Base-by-base conservation (phyloP, 1,140 invertebrate species). In the Bombus picipes region DNA sequence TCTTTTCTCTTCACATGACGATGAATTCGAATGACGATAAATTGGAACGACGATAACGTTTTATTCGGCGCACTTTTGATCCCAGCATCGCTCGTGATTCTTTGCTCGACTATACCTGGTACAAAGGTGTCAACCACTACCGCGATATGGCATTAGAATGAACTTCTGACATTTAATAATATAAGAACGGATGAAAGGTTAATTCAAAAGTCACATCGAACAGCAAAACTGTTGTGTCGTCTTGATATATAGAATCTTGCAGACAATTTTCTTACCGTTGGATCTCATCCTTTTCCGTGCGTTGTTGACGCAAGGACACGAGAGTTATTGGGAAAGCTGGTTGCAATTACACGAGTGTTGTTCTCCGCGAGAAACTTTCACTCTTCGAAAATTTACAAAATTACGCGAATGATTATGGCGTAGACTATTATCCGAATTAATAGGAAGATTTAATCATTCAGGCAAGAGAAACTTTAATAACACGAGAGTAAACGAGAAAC, bases 161-260 rank as follows among this genome's bases (percentile, higher is more conserved):
- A 57, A 74, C 87, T 37, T 32, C 18, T 85, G 87, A 85, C 88
- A 88, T 89, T 89, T 89, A 73, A 39, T 76, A 62, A 62, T 62
- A 28, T n/a, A 59, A 15, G 18, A 53, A 15, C 8, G 66, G 18
- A 18, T 41, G 39, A 88, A 88, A 88, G 77, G 81, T 80, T 72
- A 83, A 22, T 39, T 5, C 39, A 12, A 34, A 34, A 78, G 43
- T 34, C 41, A 66, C 47, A 77, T 68, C 25, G 39, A 79, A 59
- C 22, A 9, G 74, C 53, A 43, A 41, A 39, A 25, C 10, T 3
- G 12, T 62, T 18, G 43, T 32, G 34, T 76, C n/a, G 4, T 28
- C 74, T 78, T 34, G 6, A 66, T 75, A 37, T 0, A 22, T 32
- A 12, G 25, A 57, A 34, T 37, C 32, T 70, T n/a, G 18, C 25